Evolutionary conservation across 2,888 invertebrate species (phyloP).

Genomic region (Brenthis daphne): DNA sequence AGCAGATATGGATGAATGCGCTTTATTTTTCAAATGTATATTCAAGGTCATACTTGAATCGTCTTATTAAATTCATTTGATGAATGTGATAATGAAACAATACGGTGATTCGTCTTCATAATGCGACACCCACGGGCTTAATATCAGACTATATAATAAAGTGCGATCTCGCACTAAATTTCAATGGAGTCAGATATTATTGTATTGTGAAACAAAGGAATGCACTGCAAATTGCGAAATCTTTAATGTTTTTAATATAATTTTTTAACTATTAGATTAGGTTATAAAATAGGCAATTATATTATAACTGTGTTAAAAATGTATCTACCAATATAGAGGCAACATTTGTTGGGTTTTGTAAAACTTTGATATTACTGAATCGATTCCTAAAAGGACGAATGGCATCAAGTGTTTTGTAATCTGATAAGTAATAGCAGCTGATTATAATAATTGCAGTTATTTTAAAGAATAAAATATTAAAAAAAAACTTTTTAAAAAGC

Average conservation of each 20-base stretch:
- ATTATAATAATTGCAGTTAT: no score
- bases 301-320: no score
- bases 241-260: neutral
- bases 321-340: no score
- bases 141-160: constrained; percentile 20
- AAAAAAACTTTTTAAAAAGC: no score
- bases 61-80: constrained; percentile 30
- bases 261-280: neutral
- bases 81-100: constrained; percentile 28
- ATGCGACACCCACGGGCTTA: constrained; percentile 31
- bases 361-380: no score
- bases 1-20: no score
- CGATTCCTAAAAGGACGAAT: no score
- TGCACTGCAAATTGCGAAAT: neutral
- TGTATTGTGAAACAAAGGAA: constrained; percentile 6
- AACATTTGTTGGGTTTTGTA: no score
- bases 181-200: constrained; percentile 4
- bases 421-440: no score
- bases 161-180: constrained; percentile 7
- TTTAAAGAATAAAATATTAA: no score
- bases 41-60: constrained; percentile 21
- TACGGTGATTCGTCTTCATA: constrained; percentile 35
- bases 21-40: neutral
- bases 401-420: no score
- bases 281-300: no score